These are phyloP conservation scores for Papilio machaon DNA, from an alignment of 1,140 invertebrate genomes.

Conservation along the genomic window DNA sequence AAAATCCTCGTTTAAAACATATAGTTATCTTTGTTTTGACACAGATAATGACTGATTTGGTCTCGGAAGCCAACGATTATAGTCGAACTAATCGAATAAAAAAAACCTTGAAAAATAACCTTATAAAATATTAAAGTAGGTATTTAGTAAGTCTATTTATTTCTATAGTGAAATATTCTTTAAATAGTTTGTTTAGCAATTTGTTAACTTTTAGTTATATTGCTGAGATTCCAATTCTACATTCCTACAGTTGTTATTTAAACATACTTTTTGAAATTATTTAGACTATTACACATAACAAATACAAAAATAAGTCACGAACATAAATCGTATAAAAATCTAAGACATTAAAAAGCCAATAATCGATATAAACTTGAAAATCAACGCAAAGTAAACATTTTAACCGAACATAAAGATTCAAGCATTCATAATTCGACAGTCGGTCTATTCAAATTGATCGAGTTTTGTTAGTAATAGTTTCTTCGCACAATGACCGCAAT, in stretches of 20 bases:
- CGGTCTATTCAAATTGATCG: constrained; percentile 19
- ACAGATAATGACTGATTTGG: too few relatives aligned
- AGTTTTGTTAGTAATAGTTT: constrained; percentile 27
- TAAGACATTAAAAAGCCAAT: neutral
- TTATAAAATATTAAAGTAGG: too few relatives aligned
- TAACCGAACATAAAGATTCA: neutral
- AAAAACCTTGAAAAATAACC: too few relatives aligned
- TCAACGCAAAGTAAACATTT: neutral
- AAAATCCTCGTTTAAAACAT: too few relatives aligned
- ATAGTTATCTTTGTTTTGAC: too few relatives aligned
- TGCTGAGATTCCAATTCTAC: neutral
- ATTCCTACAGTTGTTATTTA: neutral
- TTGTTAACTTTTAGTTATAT: neutral
- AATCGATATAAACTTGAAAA: neutral
- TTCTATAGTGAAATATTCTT: too few relatives aligned
- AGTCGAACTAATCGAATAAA: too few relatives aligned
- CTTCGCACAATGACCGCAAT: constrained; percentile 38
- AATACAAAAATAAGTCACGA: neutral
- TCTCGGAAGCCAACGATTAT: too few relatives aligned
- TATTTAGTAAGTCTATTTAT: too few relatives aligned
- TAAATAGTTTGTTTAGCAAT: too few relatives aligned
- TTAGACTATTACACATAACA: neutral
- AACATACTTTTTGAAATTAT: neutral
- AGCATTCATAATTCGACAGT: neutral
- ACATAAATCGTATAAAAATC: constrained; percentile 7